Evolutionary conservation across 2,797 vertebrate genomes (phyloP).

Genomic region (Pangasius krempfi): DNA sequence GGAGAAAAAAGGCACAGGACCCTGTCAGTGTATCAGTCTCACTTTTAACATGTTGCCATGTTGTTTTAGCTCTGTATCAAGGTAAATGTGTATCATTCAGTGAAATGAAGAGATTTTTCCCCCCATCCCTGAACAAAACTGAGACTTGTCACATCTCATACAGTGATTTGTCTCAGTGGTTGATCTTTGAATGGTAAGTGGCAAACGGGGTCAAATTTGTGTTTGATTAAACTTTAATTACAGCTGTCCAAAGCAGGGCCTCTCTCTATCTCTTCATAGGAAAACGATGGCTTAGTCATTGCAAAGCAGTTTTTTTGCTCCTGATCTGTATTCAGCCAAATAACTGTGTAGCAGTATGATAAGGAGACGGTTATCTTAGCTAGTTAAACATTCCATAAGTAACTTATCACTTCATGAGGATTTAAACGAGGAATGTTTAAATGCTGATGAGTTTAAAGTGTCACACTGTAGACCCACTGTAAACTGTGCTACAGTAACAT

Average conservation of each 20-base stretch:
- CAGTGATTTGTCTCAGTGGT: neutral
- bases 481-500: neutral
- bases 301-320: neutral
- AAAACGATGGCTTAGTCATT: neutral
- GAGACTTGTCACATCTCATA: neutral
- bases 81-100: neutral
- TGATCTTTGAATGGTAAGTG: neutral
- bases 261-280: neutral
- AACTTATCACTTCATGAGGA: neutral
- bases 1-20: neutral
- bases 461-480: no score
- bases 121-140: neutral
- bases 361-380: neutral
- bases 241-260: neutral
- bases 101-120: neutral
- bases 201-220: neutral
- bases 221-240: conserved; percentile 24
- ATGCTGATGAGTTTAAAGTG: neutral
- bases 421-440: neutral
- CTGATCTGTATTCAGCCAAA: conserved; percentile 1
- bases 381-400: neutral
- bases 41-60: neutral
- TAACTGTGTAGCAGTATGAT: neutral
- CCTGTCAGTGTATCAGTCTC: neutral
- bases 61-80: neutral